Base-by-base conservation (phyloP, 2,113 vertebrate species). In the Turnix velox region DNA sequence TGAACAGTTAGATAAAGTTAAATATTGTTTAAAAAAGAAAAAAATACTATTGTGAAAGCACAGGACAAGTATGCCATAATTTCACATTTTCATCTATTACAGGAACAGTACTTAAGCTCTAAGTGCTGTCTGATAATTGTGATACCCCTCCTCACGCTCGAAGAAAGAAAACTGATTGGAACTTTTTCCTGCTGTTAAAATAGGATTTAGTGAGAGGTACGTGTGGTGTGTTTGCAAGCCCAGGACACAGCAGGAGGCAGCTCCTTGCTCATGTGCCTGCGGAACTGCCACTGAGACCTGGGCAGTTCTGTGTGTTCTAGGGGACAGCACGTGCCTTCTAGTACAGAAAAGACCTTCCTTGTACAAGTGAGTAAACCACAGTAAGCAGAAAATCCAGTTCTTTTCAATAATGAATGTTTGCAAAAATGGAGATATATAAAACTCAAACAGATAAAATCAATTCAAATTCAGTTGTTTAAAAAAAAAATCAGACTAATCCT, bases 41-140 rank as follows among this genome's bases (percentile, higher is more conserved):
- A 68, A 65, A 80, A 77, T 17, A 57, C 17, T 91, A 49, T 76
- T 89, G 59, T 73, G 57, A 93, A 73, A 95, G 89, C 87, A 91
- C 80, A 95, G 94, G 82, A 92, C 94, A 92, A 82, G n/a, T 58
- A 88, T 69, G 72, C 90, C 94, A 67, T 93, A 90, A 95, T 96
- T 93, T 91, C 62, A 90, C 74, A 52, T 84, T 72, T 92, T 87
- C 92, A 67, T 94, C 83, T 95, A n/a, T 94, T 94, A 58, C 94
- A 87, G 94, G 94, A 93, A 88, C 57, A 91, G 83, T 95, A 81
- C 91, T 97, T 90, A 93, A 95, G 93, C 92, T 81, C 14, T 84
- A 90, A 84, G 91, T 96, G 88, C 71, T 90, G 84, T 76, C 58
- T 95, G 91, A 76, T 87, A 94, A 79, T 87, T 95, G 72, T 93